Conservation (phyloP, 2,113 vertebrate genomes). For the Oncorhynchus mykiss region DNA sequence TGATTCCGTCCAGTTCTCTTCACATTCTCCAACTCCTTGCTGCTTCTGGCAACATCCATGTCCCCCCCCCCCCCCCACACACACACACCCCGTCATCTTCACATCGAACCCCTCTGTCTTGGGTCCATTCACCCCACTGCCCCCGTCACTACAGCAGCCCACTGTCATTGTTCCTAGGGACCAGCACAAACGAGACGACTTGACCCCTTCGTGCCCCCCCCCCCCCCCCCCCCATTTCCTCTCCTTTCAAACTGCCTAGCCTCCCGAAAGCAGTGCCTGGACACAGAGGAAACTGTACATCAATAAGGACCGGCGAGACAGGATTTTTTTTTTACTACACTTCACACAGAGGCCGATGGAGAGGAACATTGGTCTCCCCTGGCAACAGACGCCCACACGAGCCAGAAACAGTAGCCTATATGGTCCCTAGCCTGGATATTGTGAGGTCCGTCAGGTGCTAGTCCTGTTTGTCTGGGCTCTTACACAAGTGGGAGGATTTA, state of each 20-base stretch:
- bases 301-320: conserved; percentile 34
- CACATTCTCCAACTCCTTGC: not conserved
- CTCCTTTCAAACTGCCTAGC: conserved; percentile 34
- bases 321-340: conserved; percentile 28
- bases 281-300: conserved; percentile 49
- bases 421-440: conserved; percentile 9
- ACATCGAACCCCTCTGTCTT: not conserved
- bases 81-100: not conserved
- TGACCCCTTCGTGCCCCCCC: conserved; percentile 3
- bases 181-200: not conserved
- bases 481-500: no score
- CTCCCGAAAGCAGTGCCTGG: conserved; percentile 23
- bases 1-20: conserved; percentile 14
- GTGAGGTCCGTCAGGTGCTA: not conserved
- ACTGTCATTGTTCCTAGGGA: not conserved
- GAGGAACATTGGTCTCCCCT: not conserved
- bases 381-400: conserved; percentile 31
- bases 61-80: not conserved
- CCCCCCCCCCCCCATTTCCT: conserved; percentile 11
- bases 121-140: not conserved
- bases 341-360: conserved; percentile 15
- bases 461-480: not conserved
- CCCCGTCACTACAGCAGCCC: not conserved
- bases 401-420: not conserved
- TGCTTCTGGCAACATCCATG: not conserved